Evolutionary conservation across 2,888 invertebrate genomes (phyloP).

Genomic region (Eilema griseolum): DNA sequence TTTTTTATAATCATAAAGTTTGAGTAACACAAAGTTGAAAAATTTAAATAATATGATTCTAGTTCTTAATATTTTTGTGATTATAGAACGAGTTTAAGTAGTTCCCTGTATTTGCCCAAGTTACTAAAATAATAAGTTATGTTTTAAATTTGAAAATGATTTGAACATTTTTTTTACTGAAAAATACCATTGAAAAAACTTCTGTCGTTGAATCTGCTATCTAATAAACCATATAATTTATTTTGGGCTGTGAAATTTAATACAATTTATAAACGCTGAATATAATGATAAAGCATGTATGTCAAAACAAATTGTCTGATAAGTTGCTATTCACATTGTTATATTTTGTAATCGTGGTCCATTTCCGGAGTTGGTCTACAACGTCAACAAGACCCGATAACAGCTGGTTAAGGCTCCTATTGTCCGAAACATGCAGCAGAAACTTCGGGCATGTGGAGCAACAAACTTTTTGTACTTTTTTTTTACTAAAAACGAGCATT

Average conservation of each 20-base stretch:
- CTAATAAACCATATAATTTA: too few relatives aligned
- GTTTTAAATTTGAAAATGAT: not conserved
- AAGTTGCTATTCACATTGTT: slow-evolving; percentile 20
- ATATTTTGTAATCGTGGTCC: slow-evolving; percentile 33
- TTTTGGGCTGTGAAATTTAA: not conserved
- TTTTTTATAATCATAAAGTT: not conserved
- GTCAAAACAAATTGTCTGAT: slow-evolving; percentile 31
- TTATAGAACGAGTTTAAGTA: not conserved
- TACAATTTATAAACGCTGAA: slow-evolving; percentile 10
- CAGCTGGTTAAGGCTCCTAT: slow-evolving; percentile 14
- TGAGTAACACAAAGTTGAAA: not conserved
- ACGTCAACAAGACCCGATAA: slow-evolving; percentile 41
- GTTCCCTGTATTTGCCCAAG: not conserved
- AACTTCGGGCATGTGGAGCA: not conserved
- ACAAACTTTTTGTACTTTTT: not conserved
- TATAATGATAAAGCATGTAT: slow-evolving; percentile 34
- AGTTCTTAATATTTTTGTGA: not conserved
- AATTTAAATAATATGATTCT: not conserved
- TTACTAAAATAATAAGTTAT: not conserved
- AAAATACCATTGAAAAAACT: too few relatives aligned
- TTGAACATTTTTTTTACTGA: too few relatives aligned
- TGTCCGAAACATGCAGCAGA: not conserved
- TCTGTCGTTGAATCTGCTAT: too few relatives aligned
- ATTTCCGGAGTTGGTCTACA: slow-evolving; percentile 17
- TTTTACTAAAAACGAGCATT: not conserved